Evolutionary conservation across 2,113 vertebrate genomes (phyloP).

Genomic region (Rhea pennata): DNA sequence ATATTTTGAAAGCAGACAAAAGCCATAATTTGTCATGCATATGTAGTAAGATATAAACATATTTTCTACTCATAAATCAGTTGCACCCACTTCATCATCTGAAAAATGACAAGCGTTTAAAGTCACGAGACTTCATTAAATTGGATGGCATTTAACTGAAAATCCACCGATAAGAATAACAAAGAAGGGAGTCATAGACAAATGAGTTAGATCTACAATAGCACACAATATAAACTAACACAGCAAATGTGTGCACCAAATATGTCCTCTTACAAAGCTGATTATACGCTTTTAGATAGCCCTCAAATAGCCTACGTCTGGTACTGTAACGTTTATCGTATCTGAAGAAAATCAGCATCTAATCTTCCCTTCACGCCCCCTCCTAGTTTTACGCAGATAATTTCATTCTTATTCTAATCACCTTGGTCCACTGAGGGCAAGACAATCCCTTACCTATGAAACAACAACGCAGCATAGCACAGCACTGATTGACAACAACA

Average conservation of each 20-base stretch:
- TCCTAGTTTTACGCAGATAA: not conserved
- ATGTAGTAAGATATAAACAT: not conserved
- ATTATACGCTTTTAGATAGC: conserved; percentile 41
- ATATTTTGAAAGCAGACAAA: not conserved
- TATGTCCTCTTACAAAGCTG: conserved; percentile 28
- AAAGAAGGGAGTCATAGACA: not conserved
- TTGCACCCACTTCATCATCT: not conserved
- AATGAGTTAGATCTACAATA: not conserved
- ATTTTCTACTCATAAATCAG: not conserved
- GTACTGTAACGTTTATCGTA: not conserved
- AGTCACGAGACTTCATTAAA: not conserved
- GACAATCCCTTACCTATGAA: not conserved
- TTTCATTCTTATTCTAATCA: not conserved
- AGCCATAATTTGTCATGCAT: not conserved
- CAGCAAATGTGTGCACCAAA: not conserved
- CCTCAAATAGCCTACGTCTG: conserved; percentile 28
- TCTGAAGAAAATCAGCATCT: not conserved
- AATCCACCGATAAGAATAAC: not conserved
- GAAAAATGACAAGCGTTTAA: not conserved
- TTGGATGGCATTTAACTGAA: not conserved
- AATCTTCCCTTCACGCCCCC: not conserved
- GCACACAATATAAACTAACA: not conserved
- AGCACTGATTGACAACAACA: not conserved
- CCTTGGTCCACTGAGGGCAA: not conserved
- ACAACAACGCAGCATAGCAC: not conserved